Evolutionary conservation across 2,113 vertebrate species (phyloP).

Genomic region (Cinclus mexicanus): DNA sequence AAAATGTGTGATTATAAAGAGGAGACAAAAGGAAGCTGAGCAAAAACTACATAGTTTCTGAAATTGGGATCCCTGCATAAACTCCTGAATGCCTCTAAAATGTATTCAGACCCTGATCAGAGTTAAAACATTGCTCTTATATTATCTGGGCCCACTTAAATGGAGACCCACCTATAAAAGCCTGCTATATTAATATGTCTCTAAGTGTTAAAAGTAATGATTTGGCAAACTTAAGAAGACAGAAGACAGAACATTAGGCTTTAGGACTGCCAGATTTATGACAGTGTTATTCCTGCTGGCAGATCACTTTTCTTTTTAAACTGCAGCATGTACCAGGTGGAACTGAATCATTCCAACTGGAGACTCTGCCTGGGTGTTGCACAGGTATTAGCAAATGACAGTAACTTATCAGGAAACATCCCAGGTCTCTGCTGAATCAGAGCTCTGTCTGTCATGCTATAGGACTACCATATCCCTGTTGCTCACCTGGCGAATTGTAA

Average conservation of each 20-base stretch:
- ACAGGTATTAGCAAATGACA: slow-evolving; percentile 24
- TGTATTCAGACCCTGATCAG: neutral
- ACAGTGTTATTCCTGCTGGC: slow-evolving; percentile 7
- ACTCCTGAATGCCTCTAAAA: neutral
- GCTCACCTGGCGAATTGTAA: neutral
- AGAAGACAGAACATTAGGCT: neutral
- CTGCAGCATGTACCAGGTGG: neutral
- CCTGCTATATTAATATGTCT: neutral
- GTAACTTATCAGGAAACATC: slow-evolving; percentile 20
- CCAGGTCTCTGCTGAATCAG: neutral
- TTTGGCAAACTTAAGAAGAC: slow-evolving; percentile 2
- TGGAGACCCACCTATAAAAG: neutral
- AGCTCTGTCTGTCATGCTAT: neutral
- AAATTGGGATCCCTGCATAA: neutral
- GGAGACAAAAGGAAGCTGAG: neutral
- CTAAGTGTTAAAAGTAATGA: neutral
- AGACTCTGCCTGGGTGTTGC: neutral
- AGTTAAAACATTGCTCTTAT: neutral
- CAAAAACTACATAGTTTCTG: neutral
- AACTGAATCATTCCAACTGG: neutral
- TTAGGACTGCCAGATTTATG: slow-evolving; percentile 23
- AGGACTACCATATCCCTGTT: neutral
- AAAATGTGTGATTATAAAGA: neutral
- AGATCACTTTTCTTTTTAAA: slow-evolving; percentile 38
- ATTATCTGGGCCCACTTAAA: neutral